Evolutionary conservation across 2,888 invertebrate genomes (phyloP), one percentile per base, ranked within the genome.

Genomic region (Rhaphigaster nebulosa): DNA sequence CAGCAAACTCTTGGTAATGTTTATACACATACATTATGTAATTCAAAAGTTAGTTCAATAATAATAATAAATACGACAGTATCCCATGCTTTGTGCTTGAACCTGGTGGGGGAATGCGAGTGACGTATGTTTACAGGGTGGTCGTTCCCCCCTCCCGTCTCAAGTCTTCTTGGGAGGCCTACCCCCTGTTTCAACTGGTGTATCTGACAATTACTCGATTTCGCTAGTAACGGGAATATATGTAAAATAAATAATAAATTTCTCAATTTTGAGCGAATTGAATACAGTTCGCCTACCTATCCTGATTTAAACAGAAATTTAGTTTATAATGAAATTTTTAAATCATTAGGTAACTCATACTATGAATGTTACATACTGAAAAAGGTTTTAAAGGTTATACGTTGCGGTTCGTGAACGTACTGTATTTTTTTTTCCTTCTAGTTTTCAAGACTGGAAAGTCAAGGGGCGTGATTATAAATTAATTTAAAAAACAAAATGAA

Each of bases 81-180:
- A 84, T 26, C 1, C 45, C 84, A 84, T 84, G 84, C 84, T 84
- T 45, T 45, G 84, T 84, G 15, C 45, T 50, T 45, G 41, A 45
- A n/a, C 15, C 45, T 41, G 45, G 84, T 84, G 84, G 84, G 84
- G 84, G 84, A 45, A 45, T 84, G 84, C 45, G n/a, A 12, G 45
- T 84, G 84, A 84, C 84, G 84, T 84, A 84, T 84, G 84, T 84
- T 50, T 41, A 50, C 84, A 84, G 84, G 84, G 84, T 84, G 84
- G 84, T 84, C 84, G n/a, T 38, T n/a, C n/a, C 45, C 45, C n/a
- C 45, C 84, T 76, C 70, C 38, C 6, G 20, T 23, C 70, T 18
- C 18, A 34, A 38, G 70, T 38, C 84, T 84, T n/a, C 84, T 84
- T 84, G 84, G 41, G 84, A n/a, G 84, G 84, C 45, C 45, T 41